Percentiles rank a stretch among this genome's conserved stretches.
Conservation (phyloP, 1,140 invertebrate genomes). For the Zaprionus inermis region DNA sequence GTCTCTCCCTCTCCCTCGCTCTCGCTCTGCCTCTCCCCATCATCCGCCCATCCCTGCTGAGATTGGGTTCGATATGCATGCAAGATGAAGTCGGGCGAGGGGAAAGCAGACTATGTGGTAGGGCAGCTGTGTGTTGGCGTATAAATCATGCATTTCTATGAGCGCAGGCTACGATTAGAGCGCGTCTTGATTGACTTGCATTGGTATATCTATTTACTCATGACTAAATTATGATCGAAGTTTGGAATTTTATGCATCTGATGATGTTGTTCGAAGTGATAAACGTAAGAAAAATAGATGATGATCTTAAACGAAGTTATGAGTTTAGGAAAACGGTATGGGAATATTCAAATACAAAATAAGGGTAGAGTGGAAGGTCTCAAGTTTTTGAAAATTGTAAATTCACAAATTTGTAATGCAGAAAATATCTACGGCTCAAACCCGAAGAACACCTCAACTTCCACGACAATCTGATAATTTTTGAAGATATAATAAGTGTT, state of each 20-base stretch:
- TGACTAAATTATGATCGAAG: not conserved
- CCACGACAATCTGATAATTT: too few relatives aligned
- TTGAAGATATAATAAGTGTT: too few relatives aligned
- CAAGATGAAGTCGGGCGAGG: not conserved
- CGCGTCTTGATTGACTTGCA: not conserved
- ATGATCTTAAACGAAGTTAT: too few relatives aligned
- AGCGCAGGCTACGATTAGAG: not conserved
- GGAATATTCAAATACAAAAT: too few relatives aligned
- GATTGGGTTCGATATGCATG: slow-evolving; percentile 10
- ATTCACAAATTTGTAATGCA: not conserved
- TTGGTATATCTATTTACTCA: slow-evolving; percentile 1
- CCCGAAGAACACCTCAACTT: too few relatives aligned
- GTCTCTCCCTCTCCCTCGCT: not conserved
- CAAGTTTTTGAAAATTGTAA: too few relatives aligned
- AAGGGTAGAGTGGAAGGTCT: too few relatives aligned
- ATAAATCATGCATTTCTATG: slow-evolving; percentile 10
- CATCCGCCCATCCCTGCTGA: not conserved
- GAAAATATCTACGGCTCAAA: too few relatives aligned
- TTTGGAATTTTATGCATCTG: not conserved
- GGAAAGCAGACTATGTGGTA: not conserved
- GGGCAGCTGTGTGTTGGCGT: not conserved
- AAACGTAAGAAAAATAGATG: not conserved
- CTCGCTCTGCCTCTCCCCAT: not conserved
- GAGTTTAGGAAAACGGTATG: too few relatives aligned
- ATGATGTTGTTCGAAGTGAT: not conserved